These are phyloP conservation scores for Chiroxiphia lanceolata DNA, from an alignment of 2,797 vertebrate species.

Conservation along the genomic window DNA sequence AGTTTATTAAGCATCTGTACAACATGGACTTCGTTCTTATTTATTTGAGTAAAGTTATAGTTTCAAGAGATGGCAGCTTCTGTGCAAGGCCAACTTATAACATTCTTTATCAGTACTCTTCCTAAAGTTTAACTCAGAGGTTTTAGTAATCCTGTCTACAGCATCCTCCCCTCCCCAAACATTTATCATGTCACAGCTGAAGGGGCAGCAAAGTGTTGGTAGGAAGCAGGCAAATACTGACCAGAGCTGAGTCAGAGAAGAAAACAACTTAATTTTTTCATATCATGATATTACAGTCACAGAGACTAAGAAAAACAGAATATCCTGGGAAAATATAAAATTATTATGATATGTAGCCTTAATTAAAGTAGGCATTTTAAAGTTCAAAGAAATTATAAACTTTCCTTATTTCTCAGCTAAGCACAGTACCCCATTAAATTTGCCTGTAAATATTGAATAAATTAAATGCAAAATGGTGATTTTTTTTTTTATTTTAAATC, in stretches of 20 bases:
- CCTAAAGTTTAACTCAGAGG: neutral
- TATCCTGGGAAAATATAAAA: neutral
- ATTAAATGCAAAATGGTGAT: neutral
- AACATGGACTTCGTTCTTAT: neutral
- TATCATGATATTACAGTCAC: neutral
- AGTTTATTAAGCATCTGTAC: neutral
- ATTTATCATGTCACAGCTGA: neutral
- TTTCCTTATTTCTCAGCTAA: neutral
- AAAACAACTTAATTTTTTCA: neutral
- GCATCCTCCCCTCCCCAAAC: neutral
- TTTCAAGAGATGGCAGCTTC: neutral
- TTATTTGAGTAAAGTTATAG: neutral
- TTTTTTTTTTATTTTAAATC: neutral
- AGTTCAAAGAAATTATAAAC: neutral
- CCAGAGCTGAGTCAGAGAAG: neutral
- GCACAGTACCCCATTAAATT: neutral
- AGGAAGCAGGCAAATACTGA: neutral
- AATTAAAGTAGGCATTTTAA: neutral
- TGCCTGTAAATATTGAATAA: neutral
- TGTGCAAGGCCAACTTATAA: neutral
- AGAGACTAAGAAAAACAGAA: neutral
- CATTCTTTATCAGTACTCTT: neutral
- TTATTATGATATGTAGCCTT: neutral
- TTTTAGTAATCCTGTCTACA: neutral
- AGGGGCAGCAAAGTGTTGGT: neutral